Percentiles rank a stretch among this genome's conserved stretches.
Conservation (phyloP, 1,140 invertebrate species). For the Neelides sp. region DNA sequence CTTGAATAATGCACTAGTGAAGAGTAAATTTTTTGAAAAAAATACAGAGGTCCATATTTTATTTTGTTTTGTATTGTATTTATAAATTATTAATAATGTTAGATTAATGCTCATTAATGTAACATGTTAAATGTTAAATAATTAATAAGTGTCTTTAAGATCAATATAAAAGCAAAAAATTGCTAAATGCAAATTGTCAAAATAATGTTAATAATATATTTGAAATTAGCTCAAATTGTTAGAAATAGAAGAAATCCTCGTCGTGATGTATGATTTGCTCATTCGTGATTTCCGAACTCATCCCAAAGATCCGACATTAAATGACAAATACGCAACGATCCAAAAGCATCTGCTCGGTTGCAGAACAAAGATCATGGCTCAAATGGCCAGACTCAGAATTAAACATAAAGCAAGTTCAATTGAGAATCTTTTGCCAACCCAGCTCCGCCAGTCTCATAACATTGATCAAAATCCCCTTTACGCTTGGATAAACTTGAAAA, state of each 20-base stretch:
- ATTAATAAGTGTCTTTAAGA: no score
- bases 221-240: no score
- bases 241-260: conserved; percentile 17
- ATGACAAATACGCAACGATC: background rate
- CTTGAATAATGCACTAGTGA: conserved; percentile 16
- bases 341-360: conserved; percentile 10
- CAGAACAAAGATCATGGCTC: conserved; percentile 24
- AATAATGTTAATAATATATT: no score
- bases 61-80: background rate
- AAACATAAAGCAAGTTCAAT: conserved; percentile 18
- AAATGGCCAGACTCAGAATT: conserved; percentile 19
- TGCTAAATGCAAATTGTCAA: no score
- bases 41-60: conserved; percentile 3
- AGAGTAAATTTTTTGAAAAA: conserved; percentile 12
- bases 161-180: no score
- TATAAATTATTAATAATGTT: no score
- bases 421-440: conserved; percentile 16
- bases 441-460: conserved; percentile 13
- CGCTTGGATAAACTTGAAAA: conserved; percentile 21
- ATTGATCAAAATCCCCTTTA: conserved; percentile 26
- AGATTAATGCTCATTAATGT: no score
- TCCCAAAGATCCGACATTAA: conserved; percentile 6
- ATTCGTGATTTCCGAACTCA: conserved; percentile 18
- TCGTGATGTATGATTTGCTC: conserved; percentile 21
- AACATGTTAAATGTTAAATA: no score